Percentiles rank a stretch among this genome's conserved stretches.
phyloP scores from a whole-genome alignment of 2,888 invertebrate species.

The Nomada ferruginata region DNA sequence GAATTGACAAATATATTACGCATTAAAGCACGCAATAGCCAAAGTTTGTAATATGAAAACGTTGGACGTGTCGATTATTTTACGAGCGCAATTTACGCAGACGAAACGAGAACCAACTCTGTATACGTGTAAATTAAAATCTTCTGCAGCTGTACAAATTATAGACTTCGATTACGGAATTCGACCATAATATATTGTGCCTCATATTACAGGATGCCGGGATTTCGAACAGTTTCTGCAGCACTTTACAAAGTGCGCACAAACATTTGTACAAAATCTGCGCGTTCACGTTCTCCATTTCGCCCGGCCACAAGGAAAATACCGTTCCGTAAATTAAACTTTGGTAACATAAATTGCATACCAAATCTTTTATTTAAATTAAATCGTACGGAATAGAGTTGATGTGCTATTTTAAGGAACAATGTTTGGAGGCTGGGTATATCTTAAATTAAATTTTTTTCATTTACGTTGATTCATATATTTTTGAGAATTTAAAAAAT shows the following conservation, averaged over 20 bases:
- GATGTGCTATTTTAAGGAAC: too few relatives aligned
- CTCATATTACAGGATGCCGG: conserved; percentile 1
- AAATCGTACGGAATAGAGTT: not conserved
- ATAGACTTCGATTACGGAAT: conserved; percentile 14
- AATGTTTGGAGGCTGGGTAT: too few relatives aligned
- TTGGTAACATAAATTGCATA: not conserved
- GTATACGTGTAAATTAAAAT: conserved; percentile 4
- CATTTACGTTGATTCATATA: too few relatives aligned
- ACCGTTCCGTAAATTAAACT: not conserved
- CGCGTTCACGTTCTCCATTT: not conserved
- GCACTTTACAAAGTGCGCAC: conserved; percentile 1
- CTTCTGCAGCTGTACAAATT: not conserved
- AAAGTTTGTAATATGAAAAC: not conserved
- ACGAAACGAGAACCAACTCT: not conserved
- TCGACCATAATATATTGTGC: conserved; percentile 3
- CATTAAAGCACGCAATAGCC: not conserved
- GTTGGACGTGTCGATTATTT: not conserved
- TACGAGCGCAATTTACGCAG: not conserved
- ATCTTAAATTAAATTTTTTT: too few relatives aligned
- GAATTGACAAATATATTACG: not conserved
- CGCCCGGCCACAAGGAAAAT: not conserved
- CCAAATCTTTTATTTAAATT: not conserved
- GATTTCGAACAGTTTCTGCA: not conserved
- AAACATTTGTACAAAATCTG: conserved; percentile 1
- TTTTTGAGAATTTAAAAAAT: too few relatives aligned